Base-by-base conservation (phyloP, 2,888 invertebrate genomes). In the Tetragnatha montana region DNA sequence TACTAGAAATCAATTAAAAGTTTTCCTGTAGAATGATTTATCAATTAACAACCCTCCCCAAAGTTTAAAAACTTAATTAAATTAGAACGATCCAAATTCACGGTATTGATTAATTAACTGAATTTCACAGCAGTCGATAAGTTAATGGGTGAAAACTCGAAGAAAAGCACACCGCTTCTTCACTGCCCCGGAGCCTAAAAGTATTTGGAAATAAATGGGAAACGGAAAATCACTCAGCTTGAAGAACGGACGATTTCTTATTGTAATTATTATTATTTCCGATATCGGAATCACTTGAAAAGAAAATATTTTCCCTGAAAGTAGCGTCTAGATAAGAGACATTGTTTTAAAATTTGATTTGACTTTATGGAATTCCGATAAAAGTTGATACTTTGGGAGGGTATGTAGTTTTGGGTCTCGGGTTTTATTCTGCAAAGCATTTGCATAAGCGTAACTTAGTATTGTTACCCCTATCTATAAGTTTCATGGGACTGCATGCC, bases 101-200 rank as follows among this genome's bases (percentile, higher is more conserved):
- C 68, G 68, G 68, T 68, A 70, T n/a, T 75, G 75, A 83, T 83
- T 83, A 75, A 83, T 83, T 83, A 74, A 83, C 68, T 83, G 75
- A 75, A 83, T 83, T 75, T 22, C 74, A 60, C 70, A 21, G 47
- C 21, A 71, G 19, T 35, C 35, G 35, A 35, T 35, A 35, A 35
- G 2, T 35, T 35, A 35, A 35, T 35, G 35, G 35, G 35, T 35
- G 35, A 35, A 6, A 7, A 60, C 60, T 17, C 60, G 4, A 60
- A 60, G 17, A 60, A 3, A 60, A 60, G 60, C 60, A 60, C 60
- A 60, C 60, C 17, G 17, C 12, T 60, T 60, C 14, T 60, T 60
- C 60, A 0, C 17, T 60, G 60, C 60, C 60, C 60, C 17, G 17
- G 14, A 60, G 60, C 8, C 17, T 4, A 60, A 60, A 17, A 60